Base-by-base conservation (phyloP, 2,113 vertebrate species). In the Caranx ignobilis region DNA sequence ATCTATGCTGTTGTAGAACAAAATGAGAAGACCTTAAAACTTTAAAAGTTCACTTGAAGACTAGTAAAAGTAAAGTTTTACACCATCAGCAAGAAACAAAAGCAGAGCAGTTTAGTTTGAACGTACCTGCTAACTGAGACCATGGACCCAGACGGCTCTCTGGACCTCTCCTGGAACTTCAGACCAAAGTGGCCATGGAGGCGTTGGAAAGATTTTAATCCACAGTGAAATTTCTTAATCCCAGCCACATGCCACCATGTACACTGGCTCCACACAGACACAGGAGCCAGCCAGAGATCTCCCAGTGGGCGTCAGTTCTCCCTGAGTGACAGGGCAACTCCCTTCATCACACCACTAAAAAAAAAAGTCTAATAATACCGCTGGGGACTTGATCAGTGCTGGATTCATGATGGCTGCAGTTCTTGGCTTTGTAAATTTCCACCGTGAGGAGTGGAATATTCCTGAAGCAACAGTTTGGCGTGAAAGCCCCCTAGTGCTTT, bases 161-260 rank as follows among this genome's bases (percentile, higher is more conserved):
- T 60, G 45, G 45, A 67, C 67, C 77, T 68, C 77, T 55, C 84
- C 83, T 83, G 79, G 71, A 82, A 66, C 87, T 86, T 86, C 80
- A 75, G 75, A 63, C 82, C 63, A 84, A n/a, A 81, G 85, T 82
- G 76, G 85, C 79, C 85, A 71, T 88, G 65, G 73, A 92, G 75
- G 84, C 79, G 79, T 85, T 82, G 84, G 77, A 91, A 90, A 88
- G 90, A 87, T 87, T 92, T 92, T 95, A 95, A 95, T 94, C 94
- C 94, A 92, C 93, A 92, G 47, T 93, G 92, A 93, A 95, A 95
- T 95, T 82, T 86, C 70, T 83, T 95, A 95, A 95, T 95, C 94
- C 93, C 85, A 93, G 93, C 93, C 94, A 93, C 94, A 95, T 95
- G 95, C 88, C 91, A 87, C 79, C 84, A 45, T 87, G 82, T 88